Base-by-base conservation (phyloP, 1,140 invertebrate genomes). In the Propsilocerus akamusi region DNA sequence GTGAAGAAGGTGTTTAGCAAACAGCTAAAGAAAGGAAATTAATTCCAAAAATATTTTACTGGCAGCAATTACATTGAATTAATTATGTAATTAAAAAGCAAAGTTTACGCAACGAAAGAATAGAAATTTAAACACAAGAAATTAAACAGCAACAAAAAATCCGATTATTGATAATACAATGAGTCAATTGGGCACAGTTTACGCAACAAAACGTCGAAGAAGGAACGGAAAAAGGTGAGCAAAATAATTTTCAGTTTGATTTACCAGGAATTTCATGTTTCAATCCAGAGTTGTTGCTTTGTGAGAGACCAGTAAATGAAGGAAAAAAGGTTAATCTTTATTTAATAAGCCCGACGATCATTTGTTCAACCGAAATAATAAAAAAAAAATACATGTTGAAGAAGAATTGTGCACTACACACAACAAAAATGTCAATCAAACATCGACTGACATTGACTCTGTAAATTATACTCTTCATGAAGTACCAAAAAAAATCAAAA, bases 171-270 rank as follows among this genome's bases (percentile, higher is more conserved):
- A 7, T 20, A 41, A 41, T 20, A 41, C 68, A 54, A 83, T 88
- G 73, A 90, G 84, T 70, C 87, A 92, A 60, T 76, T 92, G 55
- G 86, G 87, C 53, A 94, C 91, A 56, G 91, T 94, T 59, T 95
- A 95, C 66, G 90, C 90, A 51, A 95, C 91, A 50, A 96, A 95
- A 66, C 69, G 91, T 58, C 73, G 91, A 62, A 72, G 91, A 59
- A 72, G 90, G 58, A 95, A 93, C 68, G 90, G 89, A 55, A 95
- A 95, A 74, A 94, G 87, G 91, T 95, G 70, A 71, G 73, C 57
- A 25, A 49, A 24, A 46, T 25, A 37, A 37, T 26, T 50, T 22
- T 54, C 32, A 41, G 37, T 49, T n/a, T 34, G 47, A 30, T 46
- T 26, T 46, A 49, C 48, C 22, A n/a, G 22, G 28, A 30, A 30